A percentile compares a stretch with the other conserved stretches of the same genome.
phyloP scores from a whole-genome alignment of 1,140 invertebrate genomes.

The Thalassaphorura encarpata region DNA sequence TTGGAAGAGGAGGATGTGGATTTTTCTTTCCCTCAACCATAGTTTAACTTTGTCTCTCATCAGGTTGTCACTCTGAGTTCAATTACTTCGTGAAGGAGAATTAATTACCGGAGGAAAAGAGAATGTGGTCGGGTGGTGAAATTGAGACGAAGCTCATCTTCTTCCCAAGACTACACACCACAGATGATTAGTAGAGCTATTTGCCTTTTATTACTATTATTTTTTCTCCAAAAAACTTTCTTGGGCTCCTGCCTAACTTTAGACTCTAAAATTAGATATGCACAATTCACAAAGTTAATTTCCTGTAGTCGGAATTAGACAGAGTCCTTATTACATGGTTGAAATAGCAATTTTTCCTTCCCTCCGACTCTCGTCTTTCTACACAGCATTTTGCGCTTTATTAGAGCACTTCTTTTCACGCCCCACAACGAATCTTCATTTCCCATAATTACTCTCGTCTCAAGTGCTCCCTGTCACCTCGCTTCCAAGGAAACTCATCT shows the following conservation, averaged over 20 bases:
- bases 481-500: constrained; percentile 5
- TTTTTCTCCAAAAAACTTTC: constrained; percentile 28
- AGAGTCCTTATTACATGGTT: constrained; percentile 32
- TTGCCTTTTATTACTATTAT: constrained; percentile 34
- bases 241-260: constrained; percentile 23
- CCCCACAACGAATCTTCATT: constrained; percentile 31
- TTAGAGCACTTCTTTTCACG: constrained; percentile 30
- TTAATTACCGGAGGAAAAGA: constrained; percentile 31
- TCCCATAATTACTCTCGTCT: constrained; percentile 28
- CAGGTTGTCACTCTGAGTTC: constrained; percentile 31
- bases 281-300: constrained; percentile 34
- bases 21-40: too few species aligned
- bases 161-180: constrained; percentile 9
- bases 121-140: background rate
- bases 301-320: constrained; percentile 30
- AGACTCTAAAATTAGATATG: constrained; percentile 33
- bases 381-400: constrained; percentile 31
- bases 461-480: constrained; percentile 4
- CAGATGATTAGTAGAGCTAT: constrained; percentile 33
- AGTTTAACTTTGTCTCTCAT: constrained; percentile 31
- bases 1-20: too few species aligned
- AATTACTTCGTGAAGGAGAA: constrained; percentile 33
- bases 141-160: constrained; percentile 1
- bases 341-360: constrained; percentile 30
- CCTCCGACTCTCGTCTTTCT: constrained; percentile 13